Conservation (phyloP, 2,888 invertebrate species). For the Habrosyne pyritoides region DNA sequence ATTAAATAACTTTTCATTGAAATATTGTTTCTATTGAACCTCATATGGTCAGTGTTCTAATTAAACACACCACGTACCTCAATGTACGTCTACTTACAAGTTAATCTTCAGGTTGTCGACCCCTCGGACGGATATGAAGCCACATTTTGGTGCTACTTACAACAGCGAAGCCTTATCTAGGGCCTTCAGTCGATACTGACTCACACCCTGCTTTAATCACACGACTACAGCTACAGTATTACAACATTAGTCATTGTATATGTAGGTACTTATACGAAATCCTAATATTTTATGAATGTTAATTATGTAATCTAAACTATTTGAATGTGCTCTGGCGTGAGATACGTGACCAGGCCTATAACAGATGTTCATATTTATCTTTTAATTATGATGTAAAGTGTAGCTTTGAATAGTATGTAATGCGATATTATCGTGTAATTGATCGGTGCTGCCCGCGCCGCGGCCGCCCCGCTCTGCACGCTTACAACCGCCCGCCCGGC, state of each 20-base stretch:
- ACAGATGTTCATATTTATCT: slow-evolving; percentile 69
- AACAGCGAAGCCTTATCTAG: slow-evolving; percentile 68
- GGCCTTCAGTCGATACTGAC: slow-evolving; percentile 55
- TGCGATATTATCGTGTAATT: slow-evolving; percentile 69
- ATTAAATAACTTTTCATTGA: background rate
- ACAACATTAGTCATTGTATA: slow-evolving; percentile 1
- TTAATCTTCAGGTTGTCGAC: slow-evolving; percentile 42
- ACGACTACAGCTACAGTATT: slow-evolving; percentile 18
- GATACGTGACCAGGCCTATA: slow-evolving; percentile 49
- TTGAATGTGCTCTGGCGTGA: slow-evolving; percentile 18
- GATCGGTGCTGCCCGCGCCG: slow-evolving; percentile 42
- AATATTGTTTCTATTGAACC: background rate
- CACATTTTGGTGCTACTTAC: slow-evolving; percentile 69
- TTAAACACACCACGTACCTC: background rate
- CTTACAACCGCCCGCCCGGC: slow-evolving; percentile 67
- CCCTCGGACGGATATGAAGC: slow-evolving; percentile 60
- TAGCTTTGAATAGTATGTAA: slow-evolving; percentile 72
- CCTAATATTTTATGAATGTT: slow-evolving; percentile 4
- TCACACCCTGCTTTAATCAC: slow-evolving; percentile 48
- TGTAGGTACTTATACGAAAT: background rate
- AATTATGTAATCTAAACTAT: slow-evolving; percentile 7
- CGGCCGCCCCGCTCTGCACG: slow-evolving; percentile 56
- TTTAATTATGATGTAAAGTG: slow-evolving; percentile 61
- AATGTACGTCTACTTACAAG: background rate
- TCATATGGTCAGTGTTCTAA: too few species aligned